Percentiles rank a stretch among this genome's conserved stretches.
phyloP scores from a whole-genome alignment of 1,140 invertebrate genomes.

The Zaprionus gabonicus region DNA sequence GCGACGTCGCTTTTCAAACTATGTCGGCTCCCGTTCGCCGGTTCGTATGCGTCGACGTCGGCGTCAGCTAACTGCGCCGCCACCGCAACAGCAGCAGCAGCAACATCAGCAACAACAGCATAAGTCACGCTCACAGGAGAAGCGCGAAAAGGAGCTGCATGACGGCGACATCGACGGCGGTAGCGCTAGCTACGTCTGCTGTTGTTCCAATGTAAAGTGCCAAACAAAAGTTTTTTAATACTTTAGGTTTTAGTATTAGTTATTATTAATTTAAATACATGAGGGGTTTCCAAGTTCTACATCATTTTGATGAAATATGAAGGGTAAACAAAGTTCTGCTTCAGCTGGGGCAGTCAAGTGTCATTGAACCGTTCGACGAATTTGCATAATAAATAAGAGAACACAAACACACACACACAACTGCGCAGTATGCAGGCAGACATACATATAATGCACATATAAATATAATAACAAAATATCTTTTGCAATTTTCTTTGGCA shows the following conservation, averaged over 20 bases:
- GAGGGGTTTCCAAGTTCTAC: no score
- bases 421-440: background rate
- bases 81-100: slow-evolving; percentile 43
- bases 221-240: background rate
- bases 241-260: no score
- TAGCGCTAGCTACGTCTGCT: slow-evolving; percentile 66
- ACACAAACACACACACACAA: background rate
- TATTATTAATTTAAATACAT: no score
- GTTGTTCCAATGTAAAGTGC: slow-evolving; percentile 75
- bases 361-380: background rate
- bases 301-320: background rate
- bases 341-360: background rate
- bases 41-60: slow-evolving; percentile 87
- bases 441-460: background rate
- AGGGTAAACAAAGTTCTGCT: background rate
- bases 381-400: background rate
- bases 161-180: slow-evolving; percentile 35
- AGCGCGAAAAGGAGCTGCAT: slow-evolving; percentile 43
- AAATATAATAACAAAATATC: background rate
- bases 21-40: slow-evolving; percentile 88
- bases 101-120: slow-evolving; percentile 52
- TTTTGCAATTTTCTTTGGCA: slow-evolving; percentile 52
- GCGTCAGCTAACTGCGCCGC: slow-evolving; percentile 75
- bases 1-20: slow-evolving; percentile 89
- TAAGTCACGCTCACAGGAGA: slow-evolving; percentile 57